A percentile compares a stretch with the other conserved stretches of the same genome.
These are phyloP conservation scores for Enteromius argenteus DNA, from an alignment of 2,797 vertebrate genomes.

Conservation along the genomic window DNA sequence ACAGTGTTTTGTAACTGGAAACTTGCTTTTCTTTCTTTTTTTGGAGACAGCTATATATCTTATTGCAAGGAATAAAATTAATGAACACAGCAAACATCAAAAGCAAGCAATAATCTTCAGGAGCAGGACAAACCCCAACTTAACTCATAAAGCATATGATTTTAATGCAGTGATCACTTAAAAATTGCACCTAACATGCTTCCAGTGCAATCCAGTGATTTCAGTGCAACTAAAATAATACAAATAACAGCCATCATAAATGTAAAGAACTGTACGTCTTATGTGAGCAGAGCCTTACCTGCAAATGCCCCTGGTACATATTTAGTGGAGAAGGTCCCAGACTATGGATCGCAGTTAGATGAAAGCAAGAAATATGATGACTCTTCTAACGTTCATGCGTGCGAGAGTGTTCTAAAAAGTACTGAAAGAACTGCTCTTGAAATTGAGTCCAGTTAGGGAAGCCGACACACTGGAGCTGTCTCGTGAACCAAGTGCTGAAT, in stretches of 20 bases:
- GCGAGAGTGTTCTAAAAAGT: slow-evolving; percentile 59
- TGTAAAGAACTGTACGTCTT: neutral
- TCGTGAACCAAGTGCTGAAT: slow-evolving; percentile 74
- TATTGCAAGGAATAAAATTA: neutral
- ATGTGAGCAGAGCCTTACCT: slow-evolving; percentile 73
- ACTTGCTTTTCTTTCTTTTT: neutral
- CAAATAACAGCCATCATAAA: slow-evolving; percentile 1
- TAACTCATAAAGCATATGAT: slow-evolving; percentile 13
- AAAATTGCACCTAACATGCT: slow-evolving; percentile 17
- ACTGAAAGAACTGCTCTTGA: slow-evolving; percentile 44
- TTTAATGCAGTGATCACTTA: neutral
- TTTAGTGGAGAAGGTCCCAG: slow-evolving; percentile 77
- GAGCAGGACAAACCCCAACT: neutral
- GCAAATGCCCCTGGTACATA: slow-evolving; percentile 88
- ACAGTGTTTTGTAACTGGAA: neutral
- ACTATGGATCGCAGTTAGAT: slow-evolving; percentile 69
- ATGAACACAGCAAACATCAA: neutral
- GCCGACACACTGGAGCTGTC: slow-evolving; percentile 69
- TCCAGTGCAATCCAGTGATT: slow-evolving; percentile 22
- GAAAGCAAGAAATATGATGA: slow-evolving; percentile 62
- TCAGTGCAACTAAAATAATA: slow-evolving; percentile 4
- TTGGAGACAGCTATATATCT: neutral
- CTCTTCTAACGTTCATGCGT: slow-evolving; percentile 58
- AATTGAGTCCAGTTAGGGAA: slow-evolving; percentile 29
- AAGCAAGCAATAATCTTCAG: slow-evolving; percentile 11